Percentiles rank a stretch among this genome's conserved stretches.
Conservation (phyloP, 2,113 vertebrate genomes). For the Amphilophus citrinellus region DNA sequence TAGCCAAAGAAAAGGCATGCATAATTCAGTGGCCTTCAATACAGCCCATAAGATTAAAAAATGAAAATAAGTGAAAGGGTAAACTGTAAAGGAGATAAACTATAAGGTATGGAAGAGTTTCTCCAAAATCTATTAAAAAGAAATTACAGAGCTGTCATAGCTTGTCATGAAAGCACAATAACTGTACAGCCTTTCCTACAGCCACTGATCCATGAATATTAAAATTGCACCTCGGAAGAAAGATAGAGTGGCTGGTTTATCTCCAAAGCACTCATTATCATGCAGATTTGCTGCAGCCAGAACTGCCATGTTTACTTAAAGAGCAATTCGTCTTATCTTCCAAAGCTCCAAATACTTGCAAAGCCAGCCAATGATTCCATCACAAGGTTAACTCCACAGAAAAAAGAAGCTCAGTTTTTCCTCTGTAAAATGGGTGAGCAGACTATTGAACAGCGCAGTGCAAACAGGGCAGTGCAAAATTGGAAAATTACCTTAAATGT, state of each 20-base stretch:
- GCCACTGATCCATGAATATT: constrained; percentile 52
- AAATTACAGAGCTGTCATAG: constrained; percentile 42
- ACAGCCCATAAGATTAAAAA: not conserved
- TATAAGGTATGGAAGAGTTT: not conserved
- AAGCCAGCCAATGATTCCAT: constrained; percentile 6
- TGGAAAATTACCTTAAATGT: constrained; percentile 47
- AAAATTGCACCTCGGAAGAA: constrained; percentile 38
- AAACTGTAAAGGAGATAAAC: constrained; percentile 3
- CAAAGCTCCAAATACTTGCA: constrained; percentile 16
- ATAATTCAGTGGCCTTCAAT: constrained; percentile 55
- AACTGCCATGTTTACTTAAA: constrained; percentile 41
- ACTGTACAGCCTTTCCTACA: not conserved
- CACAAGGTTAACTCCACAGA: constrained; percentile 5
- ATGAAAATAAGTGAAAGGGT: constrained; percentile 2
- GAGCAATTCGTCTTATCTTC: constrained; percentile 33
- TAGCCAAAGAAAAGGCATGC: constrained; percentile 35
- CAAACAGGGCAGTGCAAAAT: constrained; percentile 19
- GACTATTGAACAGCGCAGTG: constrained; percentile 20
- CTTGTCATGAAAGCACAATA: constrained; percentile 34
- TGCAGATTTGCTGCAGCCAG: constrained; percentile 39
- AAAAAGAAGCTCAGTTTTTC: constrained; percentile 7
- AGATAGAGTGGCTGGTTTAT: constrained; percentile 44
- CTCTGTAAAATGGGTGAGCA: constrained; percentile 2
- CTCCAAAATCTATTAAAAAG: constrained; percentile 37
- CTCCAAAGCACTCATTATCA: constrained; percentile 55